These are phyloP conservation scores for Eleginops maclovinus DNA, from an alignment of 2,113 vertebrate genomes.

Conservation along the genomic window DNA sequence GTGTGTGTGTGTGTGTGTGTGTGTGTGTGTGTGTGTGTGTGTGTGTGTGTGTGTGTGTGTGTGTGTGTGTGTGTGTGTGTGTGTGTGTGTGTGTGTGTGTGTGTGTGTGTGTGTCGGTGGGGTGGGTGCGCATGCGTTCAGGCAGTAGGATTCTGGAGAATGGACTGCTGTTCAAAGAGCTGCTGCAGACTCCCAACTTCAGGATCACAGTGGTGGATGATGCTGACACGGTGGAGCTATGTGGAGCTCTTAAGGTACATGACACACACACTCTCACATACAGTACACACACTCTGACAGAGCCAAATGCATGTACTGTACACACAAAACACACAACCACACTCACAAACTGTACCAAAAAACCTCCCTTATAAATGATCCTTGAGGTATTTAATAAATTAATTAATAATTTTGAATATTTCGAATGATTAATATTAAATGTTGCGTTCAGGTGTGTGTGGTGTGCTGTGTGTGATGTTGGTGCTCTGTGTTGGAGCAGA, in stretches of 20 bases:
- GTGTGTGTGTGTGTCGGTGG: too few species aligned
- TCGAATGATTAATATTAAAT: background rate
- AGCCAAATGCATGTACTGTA: too few species aligned
- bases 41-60: background rate
- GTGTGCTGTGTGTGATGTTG: too few species aligned
- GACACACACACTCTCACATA: too few species aligned
- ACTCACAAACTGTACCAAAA: too few species aligned
- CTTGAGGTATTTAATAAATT: too few species aligned
- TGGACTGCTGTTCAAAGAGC: conserved; percentile 87
- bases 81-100: too few species aligned
- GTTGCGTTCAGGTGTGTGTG: background rate
- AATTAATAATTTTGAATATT: too few species aligned
- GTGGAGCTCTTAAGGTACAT: conserved; percentile 89
- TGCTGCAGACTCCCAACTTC: conserved; percentile 90
- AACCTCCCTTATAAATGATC: too few species aligned
- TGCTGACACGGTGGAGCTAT: conserved; percentile 88
- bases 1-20: background rate
- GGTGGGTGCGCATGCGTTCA: too few species aligned
- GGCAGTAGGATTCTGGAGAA: conserved; percentile 90
- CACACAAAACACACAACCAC: too few species aligned
- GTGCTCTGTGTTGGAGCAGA: conserved; percentile 71
- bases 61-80: background rate
- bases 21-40: background rate
- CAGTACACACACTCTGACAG: too few species aligned
- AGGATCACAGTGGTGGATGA: conserved; percentile 87